Evolutionary conservation across 2,888 invertebrate species (phyloP), one percentile per base, ranked within the genome.

Genomic region (Zhuqinia jingwanae): DNA sequence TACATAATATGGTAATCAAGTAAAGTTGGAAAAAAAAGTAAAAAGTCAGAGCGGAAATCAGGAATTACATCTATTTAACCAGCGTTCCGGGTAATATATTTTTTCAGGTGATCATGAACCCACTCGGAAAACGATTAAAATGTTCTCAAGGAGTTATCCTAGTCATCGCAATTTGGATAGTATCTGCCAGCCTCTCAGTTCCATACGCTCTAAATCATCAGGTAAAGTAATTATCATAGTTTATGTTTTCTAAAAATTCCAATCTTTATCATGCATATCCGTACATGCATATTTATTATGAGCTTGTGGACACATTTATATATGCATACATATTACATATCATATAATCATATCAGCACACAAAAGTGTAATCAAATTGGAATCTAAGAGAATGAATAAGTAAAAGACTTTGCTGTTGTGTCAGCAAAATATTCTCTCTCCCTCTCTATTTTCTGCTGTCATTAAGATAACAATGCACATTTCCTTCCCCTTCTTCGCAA

Each of bases 171-270:
- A 92, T 93, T 42, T 93, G 93, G 93, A 85, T 92, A 0, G 76
- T 92, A 2, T 90, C 92, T 5, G 89, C 90, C 17, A 56, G 91
- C 6, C 90, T 93, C 25, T 92, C 93, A 0, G 88, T 93, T 36
- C 93, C 93, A 0, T 93, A 92, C 89, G 93, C 92, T 25, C 91
- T 93, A 56, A 92, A 92, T 89, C 92, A 92, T 65, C 89, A 91
- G 89, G 91, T 91, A 80, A 87, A 25, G 22, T 70, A 77, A 50
- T 81, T 70, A 65, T 25, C 6, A n/a, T 22, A 86, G 63, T 20
- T 73, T 76, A n/a, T 78, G 68, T 63, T 68, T 42, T n/a, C n/a
- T 60, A 5, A 76, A 50, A 27, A 25, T 22, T 15, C 17, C 50
- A 17, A 30, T 58, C 10, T n/a, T 56, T 22, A n/a, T 50, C 50